These are phyloP conservation scores for Tarsius wallacei DNA, from an alignment of 2,797 vertebrate genomes.

Conservation along the genomic window DNA sequence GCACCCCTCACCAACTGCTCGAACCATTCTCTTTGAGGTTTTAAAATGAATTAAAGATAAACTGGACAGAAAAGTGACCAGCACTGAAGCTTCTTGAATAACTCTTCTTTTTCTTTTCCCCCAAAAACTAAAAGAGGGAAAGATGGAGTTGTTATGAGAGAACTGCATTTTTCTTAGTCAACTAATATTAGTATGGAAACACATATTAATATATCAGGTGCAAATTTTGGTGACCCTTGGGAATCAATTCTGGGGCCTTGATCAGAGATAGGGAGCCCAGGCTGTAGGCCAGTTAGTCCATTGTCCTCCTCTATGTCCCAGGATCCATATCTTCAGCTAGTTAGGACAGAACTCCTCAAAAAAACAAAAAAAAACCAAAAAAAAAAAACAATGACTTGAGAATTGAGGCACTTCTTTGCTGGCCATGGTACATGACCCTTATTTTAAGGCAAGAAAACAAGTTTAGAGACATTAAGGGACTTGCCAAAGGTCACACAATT, in stretches of 20 bases:
- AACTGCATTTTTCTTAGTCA: not conserved
- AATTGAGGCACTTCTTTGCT: not conserved
- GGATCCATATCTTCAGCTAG: not conserved
- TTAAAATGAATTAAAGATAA: conserved; percentile 67
- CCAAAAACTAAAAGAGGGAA: not conserved
- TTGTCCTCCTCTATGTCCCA: not conserved
- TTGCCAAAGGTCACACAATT: not conserved
- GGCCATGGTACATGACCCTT: too few relatives aligned
- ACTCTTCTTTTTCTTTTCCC: not conserved
- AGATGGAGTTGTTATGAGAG: not conserved
- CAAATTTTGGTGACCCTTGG: not conserved
- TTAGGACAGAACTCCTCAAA: not conserved
- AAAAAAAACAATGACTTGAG: not conserved
- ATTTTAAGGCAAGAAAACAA: conserved; percentile 35
- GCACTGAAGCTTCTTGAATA: not conserved
- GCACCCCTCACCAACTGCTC: not conserved
- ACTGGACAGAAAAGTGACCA: conserved; percentile 68
- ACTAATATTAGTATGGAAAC: not conserved
- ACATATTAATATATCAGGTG: not conserved
- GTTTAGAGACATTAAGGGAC: not conserved
- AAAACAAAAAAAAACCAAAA: too few relatives aligned
- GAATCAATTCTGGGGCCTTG: not conserved
- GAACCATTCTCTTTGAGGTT: conserved; percentile 63
- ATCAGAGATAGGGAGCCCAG: not conserved
- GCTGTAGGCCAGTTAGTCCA: not conserved